Percentiles rank a stretch among this genome's conserved stretches.
phyloP scores from a whole-genome alignment of 2,888 invertebrate species.

The Noctuana brunneofusca region DNA sequence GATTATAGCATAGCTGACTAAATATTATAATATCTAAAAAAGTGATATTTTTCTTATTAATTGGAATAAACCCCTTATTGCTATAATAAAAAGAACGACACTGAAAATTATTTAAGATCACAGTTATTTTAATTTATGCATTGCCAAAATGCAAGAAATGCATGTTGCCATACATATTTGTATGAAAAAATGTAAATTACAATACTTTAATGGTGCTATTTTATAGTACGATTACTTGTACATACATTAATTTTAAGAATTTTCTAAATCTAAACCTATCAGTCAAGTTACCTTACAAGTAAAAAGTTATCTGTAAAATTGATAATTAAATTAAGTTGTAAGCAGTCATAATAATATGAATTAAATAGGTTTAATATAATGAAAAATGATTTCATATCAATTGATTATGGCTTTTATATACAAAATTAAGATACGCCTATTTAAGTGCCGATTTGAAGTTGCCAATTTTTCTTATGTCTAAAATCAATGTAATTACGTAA shows the following conservation, averaged over 20 bases:
- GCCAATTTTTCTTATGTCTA: not conserved
- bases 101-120: slow-evolving; percentile 54
- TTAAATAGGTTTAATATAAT: not conserved
- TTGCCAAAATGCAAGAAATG: not conserved
- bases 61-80: slow-evolving; percentile 2
- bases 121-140: slow-evolving; percentile 53
- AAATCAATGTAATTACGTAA: too few species aligned
- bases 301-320: not conserved
- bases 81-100: not conserved
- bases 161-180: not conserved
- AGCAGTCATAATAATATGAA: too few species aligned
- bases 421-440: not conserved
- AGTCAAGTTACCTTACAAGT: slow-evolving; percentile 51
- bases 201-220: slow-evolving; percentile 2
- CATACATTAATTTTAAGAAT: slow-evolving; percentile 34
- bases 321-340: not conserved
- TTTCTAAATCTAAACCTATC: slow-evolving; percentile 62
- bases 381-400: not conserved
- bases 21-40: not conserved
- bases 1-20: not conserved
- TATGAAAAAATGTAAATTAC: not conserved
- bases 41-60: not conserved
- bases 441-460: not conserved
- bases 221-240: slow-evolving; percentile 35
- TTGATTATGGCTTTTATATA: slow-evolving; percentile 3